Evolutionary conservation across 2,888 invertebrate genomes (phyloP).

Genomic region (Blastobasis lacticolella): DNA sequence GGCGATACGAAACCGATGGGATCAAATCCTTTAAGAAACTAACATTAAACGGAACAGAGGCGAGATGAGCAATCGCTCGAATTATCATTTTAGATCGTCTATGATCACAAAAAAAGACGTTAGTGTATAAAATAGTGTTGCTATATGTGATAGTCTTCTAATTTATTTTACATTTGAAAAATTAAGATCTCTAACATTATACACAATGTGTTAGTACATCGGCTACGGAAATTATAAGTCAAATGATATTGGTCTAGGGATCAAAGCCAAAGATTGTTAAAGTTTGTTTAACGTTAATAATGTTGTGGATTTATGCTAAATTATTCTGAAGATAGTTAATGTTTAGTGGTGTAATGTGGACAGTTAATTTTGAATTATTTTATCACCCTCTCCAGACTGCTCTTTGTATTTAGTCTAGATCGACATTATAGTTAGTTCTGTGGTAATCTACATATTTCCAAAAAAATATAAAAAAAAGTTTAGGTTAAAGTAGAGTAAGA

Average conservation of each 20-base stretch:
- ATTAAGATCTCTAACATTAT: constrained; percentile 58
- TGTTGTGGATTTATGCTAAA: constrained; percentile 72
- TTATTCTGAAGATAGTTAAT: constrained; percentile 68
- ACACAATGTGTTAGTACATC: constrained; percentile 47
- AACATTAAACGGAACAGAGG: constrained; percentile 61
- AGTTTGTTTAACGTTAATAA: constrained; percentile 71
- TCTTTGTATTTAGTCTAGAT: constrained; percentile 66
- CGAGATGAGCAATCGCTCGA: constrained; percentile 52
- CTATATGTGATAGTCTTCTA: constrained; percentile 72
- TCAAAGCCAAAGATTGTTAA: constrained; percentile 89
- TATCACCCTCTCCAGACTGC: constrained; percentile 71
- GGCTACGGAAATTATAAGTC: constrained; percentile 56
- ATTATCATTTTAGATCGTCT: constrained; percentile 56
- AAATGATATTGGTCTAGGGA: constrained; percentile 83
- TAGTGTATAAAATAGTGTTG: constrained; percentile 69
- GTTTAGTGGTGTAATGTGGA: constrained; percentile 54
- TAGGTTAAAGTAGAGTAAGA: constrained; percentile 54
- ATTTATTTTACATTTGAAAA: constrained; percentile 65
- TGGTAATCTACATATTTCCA: constrained; percentile 62
- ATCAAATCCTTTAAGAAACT: constrained; percentile 75
- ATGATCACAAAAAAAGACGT: constrained; percentile 64
- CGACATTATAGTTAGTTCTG: constrained; percentile 55
- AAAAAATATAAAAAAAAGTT: constrained; percentile 56
- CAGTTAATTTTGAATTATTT: constrained; percentile 55
- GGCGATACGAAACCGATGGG: constrained; percentile 71